Base-by-base conservation (phyloP, 2,888 invertebrate genomes). In the Epinotia demarniana region DNA sequence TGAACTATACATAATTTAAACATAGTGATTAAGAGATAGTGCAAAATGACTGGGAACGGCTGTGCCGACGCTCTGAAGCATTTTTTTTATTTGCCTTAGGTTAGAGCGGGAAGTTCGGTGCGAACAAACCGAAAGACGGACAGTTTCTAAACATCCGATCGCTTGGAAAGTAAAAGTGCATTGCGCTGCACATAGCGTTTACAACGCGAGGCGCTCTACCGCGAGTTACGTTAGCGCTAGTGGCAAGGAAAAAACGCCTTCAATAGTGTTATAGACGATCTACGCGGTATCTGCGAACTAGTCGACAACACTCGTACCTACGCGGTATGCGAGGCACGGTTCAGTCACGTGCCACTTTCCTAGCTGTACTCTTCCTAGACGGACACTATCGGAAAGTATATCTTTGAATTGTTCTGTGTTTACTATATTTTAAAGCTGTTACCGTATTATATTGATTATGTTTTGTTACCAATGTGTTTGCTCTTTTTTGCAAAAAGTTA, bases 21-120 rank as follows among this genome's bases (percentile, higher is more conserved):
- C 86, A 86, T 87, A 86, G 87, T 85, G 85, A 86, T 87, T 93
- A 93, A 92, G 90, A 86, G 85, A 91, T 93, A 93, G 93, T 93
- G 92, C 93, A 93, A 93, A 92, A 89, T 86, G 88, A 90, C 91
- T 93, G 93, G 93, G 93, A 92, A 93, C 93, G 93, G 92, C 88
- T 85, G 92, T 91, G 87, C 83, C 83, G 84, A 86, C 79, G 80
- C 64, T 68, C 83, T 80, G 79, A 80, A 81, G 79, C 82, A 82
- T 84, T 83, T 57, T 76, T 73, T 68, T 76, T 58, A 61, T 72
- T 68, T 62, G 49, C 55, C 33, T 72, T 67, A 70, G 80, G 80
- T 81, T 83, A 80, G 77, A 55, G 39, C 67, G 72, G 61, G 75
- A 67, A 75, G 75, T 72, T 46, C 67, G 58, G 66, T 60, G n/a